phyloP scores from a whole-genome alignment of 2,888 invertebrate species.

The Venustoraphidia nigricollis region DNA sequence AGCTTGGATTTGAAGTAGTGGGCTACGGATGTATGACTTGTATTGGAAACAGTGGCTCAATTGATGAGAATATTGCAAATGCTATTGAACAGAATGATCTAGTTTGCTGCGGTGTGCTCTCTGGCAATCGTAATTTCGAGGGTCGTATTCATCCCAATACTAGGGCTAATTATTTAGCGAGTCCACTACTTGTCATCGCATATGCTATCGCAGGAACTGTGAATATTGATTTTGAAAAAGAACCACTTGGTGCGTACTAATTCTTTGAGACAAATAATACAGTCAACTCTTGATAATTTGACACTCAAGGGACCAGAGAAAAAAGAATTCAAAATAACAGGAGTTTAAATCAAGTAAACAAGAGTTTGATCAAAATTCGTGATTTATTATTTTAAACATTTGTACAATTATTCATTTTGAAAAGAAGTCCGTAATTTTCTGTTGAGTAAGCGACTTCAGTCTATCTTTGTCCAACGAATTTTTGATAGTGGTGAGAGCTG shows the following conservation, averaged over 20 bases:
- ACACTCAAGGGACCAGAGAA: too few relatives aligned
- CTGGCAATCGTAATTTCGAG: slow-evolving; percentile 97
- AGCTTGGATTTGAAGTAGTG: slow-evolving; percentile 85
- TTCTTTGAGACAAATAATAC: not conserved
- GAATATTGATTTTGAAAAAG: slow-evolving; percentile 83
- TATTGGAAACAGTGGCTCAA: slow-evolving; percentile 94
- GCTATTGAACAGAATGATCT: slow-evolving; percentile 88
- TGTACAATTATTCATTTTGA: too few relatives aligned
- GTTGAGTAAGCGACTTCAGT: too few relatives aligned
- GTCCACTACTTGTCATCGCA: slow-evolving; percentile 92
- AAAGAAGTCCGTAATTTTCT: too few relatives aligned
- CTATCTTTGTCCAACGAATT: too few relatives aligned
- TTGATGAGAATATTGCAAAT: slow-evolving; percentile 79
- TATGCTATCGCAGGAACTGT: slow-evolving; percentile 94
- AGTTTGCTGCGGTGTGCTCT: slow-evolving; percentile 89
- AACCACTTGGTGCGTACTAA: slow-evolving; percentile 53
- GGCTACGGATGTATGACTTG: slow-evolving; percentile 99
- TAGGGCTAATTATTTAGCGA: slow-evolving; percentile 92
- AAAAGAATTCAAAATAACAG: too few relatives aligned
- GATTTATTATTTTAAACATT: too few relatives aligned
- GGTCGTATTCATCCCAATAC: slow-evolving; percentile 96
- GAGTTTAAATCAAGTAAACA: too few relatives aligned
- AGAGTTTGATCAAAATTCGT: too few relatives aligned
- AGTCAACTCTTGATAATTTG: too few relatives aligned
- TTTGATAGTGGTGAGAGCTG: too few relatives aligned